phyloP scores from a whole-genome alignment of 2,888 invertebrate genomes.

The Oscheius sp. region DNA sequence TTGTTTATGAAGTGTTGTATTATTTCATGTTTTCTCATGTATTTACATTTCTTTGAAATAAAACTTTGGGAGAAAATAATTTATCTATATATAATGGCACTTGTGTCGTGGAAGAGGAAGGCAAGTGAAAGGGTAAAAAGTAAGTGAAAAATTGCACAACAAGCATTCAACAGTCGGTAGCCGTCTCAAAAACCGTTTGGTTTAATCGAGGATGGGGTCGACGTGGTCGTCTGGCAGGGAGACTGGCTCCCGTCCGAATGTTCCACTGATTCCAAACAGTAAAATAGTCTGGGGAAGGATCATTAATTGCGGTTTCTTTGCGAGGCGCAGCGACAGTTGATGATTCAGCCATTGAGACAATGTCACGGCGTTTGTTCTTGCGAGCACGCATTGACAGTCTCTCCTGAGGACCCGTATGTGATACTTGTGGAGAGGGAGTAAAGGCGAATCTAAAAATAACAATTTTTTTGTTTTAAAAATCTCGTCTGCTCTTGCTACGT shows the following conservation, averaged over 20 bases:
- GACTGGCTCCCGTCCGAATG: conserved; percentile 14
- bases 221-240: conserved; percentile 25
- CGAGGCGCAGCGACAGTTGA: not conserved
- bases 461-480: too few relatives aligned
- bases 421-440: not conserved
- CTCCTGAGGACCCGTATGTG: conserved; percentile 10
- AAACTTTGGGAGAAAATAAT: too few relatives aligned
- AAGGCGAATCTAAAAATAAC: conserved; percentile 26
- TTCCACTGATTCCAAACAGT: conserved; percentile 25
- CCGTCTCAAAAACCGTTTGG: conserved; percentile 13
- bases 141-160: conserved; percentile 9
- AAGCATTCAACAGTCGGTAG: conserved; percentile 10
- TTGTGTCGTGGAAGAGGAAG: not conserved
- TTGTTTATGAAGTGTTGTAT: not conserved
- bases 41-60: too few relatives aligned
- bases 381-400: conserved; percentile 29
- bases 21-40: too few relatives aligned
- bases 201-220: conserved; percentile 8
- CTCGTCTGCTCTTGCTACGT: too few relatives aligned
- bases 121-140: not conserved
- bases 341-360: not conserved
- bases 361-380: conserved; percentile 12
- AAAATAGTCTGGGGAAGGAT: conserved; percentile 17
- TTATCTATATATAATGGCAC: too few relatives aligned
- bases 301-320: conserved; percentile 1